Percentiles rank a stretch among this genome's conserved stretches.
Evolutionary conservation across 2,113 vertebrate species (phyloP).

Genomic region (Antechinus flavipes): DNA sequence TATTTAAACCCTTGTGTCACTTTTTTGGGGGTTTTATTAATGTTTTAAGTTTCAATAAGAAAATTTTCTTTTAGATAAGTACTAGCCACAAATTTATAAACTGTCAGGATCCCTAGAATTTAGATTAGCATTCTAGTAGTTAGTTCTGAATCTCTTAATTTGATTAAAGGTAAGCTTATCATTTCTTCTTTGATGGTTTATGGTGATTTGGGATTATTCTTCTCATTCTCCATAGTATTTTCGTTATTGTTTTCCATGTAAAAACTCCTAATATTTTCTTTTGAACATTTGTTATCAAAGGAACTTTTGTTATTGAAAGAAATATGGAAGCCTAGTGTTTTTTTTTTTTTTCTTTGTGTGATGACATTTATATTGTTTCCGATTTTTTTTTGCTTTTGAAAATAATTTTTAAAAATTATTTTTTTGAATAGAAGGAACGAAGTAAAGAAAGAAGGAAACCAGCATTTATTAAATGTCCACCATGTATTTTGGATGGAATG

Average conservation of each 20-base stretch:
- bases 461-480: background rate
- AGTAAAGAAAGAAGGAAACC: background rate
- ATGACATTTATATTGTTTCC: background rate
- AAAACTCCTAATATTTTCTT: background rate
- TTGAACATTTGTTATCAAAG: background rate
- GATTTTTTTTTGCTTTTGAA: background rate
- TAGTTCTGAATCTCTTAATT: background rate
- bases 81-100: background rate
- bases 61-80: background rate
- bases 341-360: background rate
- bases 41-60: background rate
- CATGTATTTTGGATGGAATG: background rate
- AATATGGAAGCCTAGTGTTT: background rate
- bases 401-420: background rate
- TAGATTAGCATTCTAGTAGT: background rate
- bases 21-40: background rate
- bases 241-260: background rate
- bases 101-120: background rate
- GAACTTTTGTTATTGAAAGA: background rate
- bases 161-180: no score
- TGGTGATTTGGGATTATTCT: background rate
- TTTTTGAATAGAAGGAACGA: background rate
- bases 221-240: background rate
- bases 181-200: background rate
- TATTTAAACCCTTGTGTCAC: background rate